Percentiles rank a stretch among this genome's conserved stretches.
These are phyloP conservation scores for Norana najaformis DNA, from an alignment of 2,888 invertebrate genomes.

Conservation along the genomic window DNA sequence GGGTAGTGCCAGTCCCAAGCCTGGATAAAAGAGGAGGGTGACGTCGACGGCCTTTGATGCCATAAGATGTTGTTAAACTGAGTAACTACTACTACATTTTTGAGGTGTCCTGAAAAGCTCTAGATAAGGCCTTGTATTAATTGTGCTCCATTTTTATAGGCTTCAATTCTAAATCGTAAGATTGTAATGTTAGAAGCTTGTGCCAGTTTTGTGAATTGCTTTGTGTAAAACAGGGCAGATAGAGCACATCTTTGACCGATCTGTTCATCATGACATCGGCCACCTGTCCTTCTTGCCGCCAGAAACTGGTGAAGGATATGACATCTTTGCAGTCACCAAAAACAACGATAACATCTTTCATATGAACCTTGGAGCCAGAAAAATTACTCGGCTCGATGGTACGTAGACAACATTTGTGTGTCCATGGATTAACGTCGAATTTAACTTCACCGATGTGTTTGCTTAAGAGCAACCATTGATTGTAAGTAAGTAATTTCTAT, in stretches of 20 bases:
- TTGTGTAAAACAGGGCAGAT: slow-evolving; percentile 64
- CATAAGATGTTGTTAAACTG: too few relatives aligned
- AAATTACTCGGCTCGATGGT: slow-evolving; percentile 78
- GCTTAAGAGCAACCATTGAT: neutral
- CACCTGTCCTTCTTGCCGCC: slow-evolving; percentile 76
- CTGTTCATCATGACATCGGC: slow-evolving; percentile 75
- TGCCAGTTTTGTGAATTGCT: neutral
- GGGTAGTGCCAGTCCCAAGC: too few relatives aligned
- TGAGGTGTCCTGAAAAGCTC: too few relatives aligned
- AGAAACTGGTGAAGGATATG: slow-evolving; percentile 74
- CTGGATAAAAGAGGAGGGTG: too few relatives aligned
- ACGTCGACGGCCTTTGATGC: too few relatives aligned
- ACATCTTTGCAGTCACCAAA: slow-evolving; percentile 72
- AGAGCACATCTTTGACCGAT: slow-evolving; percentile 74
- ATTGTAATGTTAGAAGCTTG: neutral
- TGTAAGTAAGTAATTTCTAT: neutral
- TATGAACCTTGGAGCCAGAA: slow-evolving; percentile 70
- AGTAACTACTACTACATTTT: too few relatives aligned
- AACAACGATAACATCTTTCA: slow-evolving; percentile 76
- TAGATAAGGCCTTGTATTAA: too few relatives aligned
- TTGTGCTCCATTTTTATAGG: too few relatives aligned
- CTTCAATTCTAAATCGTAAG: neutral
- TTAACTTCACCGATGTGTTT: neutral
- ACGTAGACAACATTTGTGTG: neutral
- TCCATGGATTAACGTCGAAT: neutral